Evolutionary conservation across 2,888 invertebrate genomes (phyloP).

Genomic region (Drosophila sordidula): DNA sequence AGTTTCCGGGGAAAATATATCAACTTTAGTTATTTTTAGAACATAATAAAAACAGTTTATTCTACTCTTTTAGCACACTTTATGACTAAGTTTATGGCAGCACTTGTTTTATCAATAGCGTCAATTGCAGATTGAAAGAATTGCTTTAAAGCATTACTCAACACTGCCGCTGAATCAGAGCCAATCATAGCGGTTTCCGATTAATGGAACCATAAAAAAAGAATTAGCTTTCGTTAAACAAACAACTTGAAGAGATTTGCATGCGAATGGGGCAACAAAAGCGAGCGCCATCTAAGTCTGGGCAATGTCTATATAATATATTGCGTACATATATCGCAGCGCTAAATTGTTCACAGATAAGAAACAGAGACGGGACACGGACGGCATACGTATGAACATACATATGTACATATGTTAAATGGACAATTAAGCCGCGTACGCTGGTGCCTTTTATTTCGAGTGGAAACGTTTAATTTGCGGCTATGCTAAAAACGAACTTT

Average conservation of each 20-base stretch:
- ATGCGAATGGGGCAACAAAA: constrained; percentile 2
- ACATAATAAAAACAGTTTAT: too few species aligned
- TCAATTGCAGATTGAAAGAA: not conserved
- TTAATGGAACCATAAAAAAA: constrained; percentile 29
- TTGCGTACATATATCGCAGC: not conserved
- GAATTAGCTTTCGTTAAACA: constrained; percentile 11
- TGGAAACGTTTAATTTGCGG: constrained; percentile 37
- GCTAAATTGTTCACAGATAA: constrained; percentile 36
- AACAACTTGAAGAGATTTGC: constrained; percentile 21
- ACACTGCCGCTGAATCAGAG: not conserved
- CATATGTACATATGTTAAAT: constrained; percentile 11
- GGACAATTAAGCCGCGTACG: constrained; percentile 65
- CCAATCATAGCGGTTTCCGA: constrained; percentile 15
- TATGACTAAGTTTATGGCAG: constrained; percentile 7
- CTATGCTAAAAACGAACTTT: constrained; percentile 3
- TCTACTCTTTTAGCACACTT: not conserved
- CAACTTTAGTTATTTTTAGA: too few species aligned
- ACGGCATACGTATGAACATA: too few species aligned
- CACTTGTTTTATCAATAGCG: constrained; percentile 7
- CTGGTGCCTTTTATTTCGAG: constrained; percentile 13
- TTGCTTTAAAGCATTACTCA: not conserved
- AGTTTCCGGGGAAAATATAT: not conserved
- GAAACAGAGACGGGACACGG: not conserved
- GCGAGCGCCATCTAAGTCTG: not conserved
- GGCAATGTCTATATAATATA: not conserved